These are phyloP conservation scores for Empidonax alnorum DNA, from an alignment of 2,113 vertebrate genomes.

Conservation along the genomic window DNA sequence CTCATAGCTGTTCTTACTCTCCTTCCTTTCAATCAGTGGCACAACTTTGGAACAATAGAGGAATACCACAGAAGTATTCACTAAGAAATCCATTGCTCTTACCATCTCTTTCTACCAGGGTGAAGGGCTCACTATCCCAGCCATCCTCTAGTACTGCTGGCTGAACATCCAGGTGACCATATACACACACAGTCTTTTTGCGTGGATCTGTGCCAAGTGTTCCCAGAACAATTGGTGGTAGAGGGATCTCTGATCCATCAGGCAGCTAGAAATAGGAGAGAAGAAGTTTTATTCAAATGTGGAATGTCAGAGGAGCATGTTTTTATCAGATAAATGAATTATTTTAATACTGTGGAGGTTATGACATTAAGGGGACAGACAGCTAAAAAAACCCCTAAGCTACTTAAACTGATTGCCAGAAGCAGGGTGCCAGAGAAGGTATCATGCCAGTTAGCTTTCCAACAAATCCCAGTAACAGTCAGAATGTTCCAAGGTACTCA, in stretches of 20 bases:
- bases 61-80: background rate
- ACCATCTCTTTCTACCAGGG: slow-evolving; percentile 92
- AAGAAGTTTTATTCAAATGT: background rate
- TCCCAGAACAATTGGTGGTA: slow-evolving; percentile 91
- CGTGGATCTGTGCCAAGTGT: slow-evolving; percentile 84
- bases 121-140: slow-evolving; percentile 96
- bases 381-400: background rate
- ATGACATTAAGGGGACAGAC: background rate
- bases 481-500: background rate
- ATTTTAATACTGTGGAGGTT: background rate
- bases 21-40: background rate
- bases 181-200: slow-evolving; percentile 95
- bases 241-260: slow-evolving; percentile 87
- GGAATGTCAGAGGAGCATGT: background rate
- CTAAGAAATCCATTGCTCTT: background rate
- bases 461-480: background rate
- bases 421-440: background rate
- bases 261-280: slow-evolving; percentile 77
- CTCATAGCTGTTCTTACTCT: background rate
- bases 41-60: background rate
- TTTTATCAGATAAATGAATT: background rate
- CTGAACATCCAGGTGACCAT: slow-evolving; percentile 95
- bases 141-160: slow-evolving; percentile 88
- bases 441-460: background rate
- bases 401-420: background rate